These are phyloP conservation scores for Aphidius ervi DNA, from an alignment of 1,140 invertebrate genomes.

Conservation along the genomic window DNA sequence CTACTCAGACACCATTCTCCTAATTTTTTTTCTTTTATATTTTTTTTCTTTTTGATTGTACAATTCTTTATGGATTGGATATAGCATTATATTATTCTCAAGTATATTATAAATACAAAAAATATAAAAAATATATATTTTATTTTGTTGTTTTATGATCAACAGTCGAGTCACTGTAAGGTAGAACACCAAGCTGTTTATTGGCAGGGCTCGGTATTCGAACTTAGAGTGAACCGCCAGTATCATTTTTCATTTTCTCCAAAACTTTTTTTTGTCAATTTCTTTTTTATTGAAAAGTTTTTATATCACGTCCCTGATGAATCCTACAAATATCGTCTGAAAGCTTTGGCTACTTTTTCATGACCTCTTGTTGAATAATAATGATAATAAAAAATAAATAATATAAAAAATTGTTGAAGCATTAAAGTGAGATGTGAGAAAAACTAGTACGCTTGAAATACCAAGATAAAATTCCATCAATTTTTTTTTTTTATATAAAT, in stretches of 20 bases:
- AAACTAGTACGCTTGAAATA: neutral
- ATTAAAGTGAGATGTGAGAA: neutral
- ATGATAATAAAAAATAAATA: too few species aligned
- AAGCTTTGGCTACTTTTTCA: too few species aligned
- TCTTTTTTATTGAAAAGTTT: neutral
- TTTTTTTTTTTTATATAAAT: too few species aligned
- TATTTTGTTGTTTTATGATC: neutral
- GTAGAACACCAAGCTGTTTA: constrained; percentile 81
- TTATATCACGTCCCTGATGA: neutral
- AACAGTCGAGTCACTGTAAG: constrained; percentile 74
- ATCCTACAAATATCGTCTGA: too few species aligned
- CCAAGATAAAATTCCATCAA: too few species aligned
- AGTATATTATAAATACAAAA: too few species aligned
- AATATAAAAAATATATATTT: neutral
- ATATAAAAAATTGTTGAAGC: neutral
- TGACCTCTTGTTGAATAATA: too few species aligned
- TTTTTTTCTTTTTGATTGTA: neutral
- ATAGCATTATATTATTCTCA: too few species aligned
- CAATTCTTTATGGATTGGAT: neutral
- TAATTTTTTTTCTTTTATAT: neutral
- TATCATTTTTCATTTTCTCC: constrained; percentile 28
- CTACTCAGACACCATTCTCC: too few species aligned
- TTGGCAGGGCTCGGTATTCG: constrained; percentile 75
- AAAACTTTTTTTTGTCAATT: neutral
- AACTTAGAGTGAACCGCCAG: constrained; percentile 75